Evolutionary conservation across 2,888 invertebrate genomes (phyloP), one percentile per base, ranked within the genome.

Genomic region (Parnassius smintheus): DNA sequence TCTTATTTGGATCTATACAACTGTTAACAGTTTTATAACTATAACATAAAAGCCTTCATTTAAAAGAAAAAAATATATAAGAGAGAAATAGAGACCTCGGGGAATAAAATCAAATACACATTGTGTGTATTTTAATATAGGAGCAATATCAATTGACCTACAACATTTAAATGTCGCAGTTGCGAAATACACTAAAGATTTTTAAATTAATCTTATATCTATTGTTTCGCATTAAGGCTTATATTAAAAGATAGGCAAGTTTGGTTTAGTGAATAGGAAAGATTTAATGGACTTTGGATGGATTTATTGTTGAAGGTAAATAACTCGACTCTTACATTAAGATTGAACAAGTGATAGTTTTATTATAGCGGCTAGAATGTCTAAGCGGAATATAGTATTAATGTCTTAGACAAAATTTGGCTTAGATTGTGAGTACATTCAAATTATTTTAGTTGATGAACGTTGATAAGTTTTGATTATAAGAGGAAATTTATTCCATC

Each of bases 261-360:
- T 9, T 42, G 9, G 18, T 13, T 41, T 50, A 42, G 49, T 54
- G n/a, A 9, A 54, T 42, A 55, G 45, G 48, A 41, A 57, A 61
- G 51, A 46, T 52, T 59, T 62, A 62, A 62, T 57, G 57, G 46
- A 53, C n/a, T 62, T 11, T 53, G 57, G 51, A 53, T 57, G 22
- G 35, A 57, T 41, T 53, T 35, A 61, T 61, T 56, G 35, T 61
- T n/a, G 25, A 61, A 56, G 56, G 50, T 56, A 41, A 52, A 18
- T 51, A 61, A 48, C 41, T 56, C 44, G 56, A 56, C 35, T 61
- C 18, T 45, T 56, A 52, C 35, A 61, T 51, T 56, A 46, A 10
- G 54, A 49, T 55, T 49, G 13, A 10, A 13, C 35, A 11, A 42
- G 25, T 13, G 56, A 61, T 61, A 56, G 42, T 35, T 35, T 35